Percentiles rank a stretch among this genome's conserved stretches.
phyloP scores from a whole-genome alignment of 2,888 invertebrate species.

The Stomorhina lunata region DNA sequence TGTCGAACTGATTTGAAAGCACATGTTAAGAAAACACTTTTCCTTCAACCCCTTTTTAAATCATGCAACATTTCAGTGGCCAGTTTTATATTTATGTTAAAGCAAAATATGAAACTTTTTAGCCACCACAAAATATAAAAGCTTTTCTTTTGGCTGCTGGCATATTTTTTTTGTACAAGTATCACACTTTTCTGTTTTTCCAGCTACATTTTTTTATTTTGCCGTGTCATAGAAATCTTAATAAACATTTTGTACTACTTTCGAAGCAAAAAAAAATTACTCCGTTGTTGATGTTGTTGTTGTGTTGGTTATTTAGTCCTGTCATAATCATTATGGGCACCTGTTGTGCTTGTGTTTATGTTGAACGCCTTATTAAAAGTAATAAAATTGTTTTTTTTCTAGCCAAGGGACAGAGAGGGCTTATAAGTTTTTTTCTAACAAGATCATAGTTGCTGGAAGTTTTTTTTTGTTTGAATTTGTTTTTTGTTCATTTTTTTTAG shows the following conservation, averaged over 20 bases:
- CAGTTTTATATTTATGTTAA: conserved; percentile 11
- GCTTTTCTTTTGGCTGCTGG: neutral
- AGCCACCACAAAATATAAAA: conserved; percentile 22
- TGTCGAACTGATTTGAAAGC: too few species aligned
- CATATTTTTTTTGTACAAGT: neutral
- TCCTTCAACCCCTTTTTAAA: neutral
- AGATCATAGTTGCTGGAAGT: conserved; percentile 34
- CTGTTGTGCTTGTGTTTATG: conserved; percentile 65
- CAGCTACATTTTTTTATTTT: neutral
- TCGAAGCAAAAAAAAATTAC: neutral
- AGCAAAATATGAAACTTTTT: conserved; percentile 5
- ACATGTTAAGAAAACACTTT: neutral
- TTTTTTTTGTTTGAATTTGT: neutral
- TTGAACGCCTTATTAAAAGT: conserved; percentile 61
- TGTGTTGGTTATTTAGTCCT: conserved; percentile 6
- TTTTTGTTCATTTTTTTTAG: too few species aligned
- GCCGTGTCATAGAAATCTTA: neutral
- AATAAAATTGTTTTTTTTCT: conserved; percentile 35
- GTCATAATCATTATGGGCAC: conserved; percentile 59
- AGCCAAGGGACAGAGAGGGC: neutral
- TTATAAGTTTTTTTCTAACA: conserved; percentile 4
- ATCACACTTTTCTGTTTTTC: neutral
- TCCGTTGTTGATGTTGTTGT: neutral
- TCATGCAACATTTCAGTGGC: conserved; percentile 16
- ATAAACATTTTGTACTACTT: neutral